A percentile compares a stretch with the other conserved stretches of the same genome.
phyloP scores from a whole-genome alignment of 2,888 invertebrate species.

The Rutpela maculata region DNA sequence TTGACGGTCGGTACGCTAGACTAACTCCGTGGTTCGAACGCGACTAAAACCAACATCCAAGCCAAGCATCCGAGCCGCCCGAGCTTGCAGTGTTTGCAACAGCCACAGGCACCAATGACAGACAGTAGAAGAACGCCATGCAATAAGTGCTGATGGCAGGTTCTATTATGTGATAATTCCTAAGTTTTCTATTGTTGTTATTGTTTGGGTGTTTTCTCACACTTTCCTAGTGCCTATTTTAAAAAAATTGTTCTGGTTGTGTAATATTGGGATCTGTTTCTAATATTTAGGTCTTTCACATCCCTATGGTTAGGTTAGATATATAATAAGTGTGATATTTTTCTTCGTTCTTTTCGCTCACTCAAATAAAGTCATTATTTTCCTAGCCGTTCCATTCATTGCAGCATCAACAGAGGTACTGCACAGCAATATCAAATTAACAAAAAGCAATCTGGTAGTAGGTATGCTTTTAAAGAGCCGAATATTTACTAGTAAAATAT shows the following conservation, averaged over 20 bases:
- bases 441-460: no score
- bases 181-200: slow-evolving; percentile 43
- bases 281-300: slow-evolving; percentile 30
- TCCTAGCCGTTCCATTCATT: no score
- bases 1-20: slow-evolving; percentile 31
- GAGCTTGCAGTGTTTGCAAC: slow-evolving; percentile 8
- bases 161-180: slow-evolving; percentile 39
- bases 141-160: slow-evolving; percentile 37
- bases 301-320: not conserved
- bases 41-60: slow-evolving; percentile 46
- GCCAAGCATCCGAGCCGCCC: not conserved
- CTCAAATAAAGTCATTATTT: no score
- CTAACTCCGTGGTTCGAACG: slow-evolving; percentile 44
- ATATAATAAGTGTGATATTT: no score
- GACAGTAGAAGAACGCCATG: slow-evolving; percentile 32
- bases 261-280: slow-evolving; percentile 30
- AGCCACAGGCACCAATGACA: slow-evolving; percentile 34
- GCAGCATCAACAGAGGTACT: no score
- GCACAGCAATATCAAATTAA: no score
- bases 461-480: no score
- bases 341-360: no score
- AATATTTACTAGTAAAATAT: no score
- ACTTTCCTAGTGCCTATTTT: slow-evolving; percentile 45
- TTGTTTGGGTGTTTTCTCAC: slow-evolving; percentile 45
- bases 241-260: slow-evolving; percentile 36